Evolutionary conservation across 2,113 vertebrate species (phyloP).

Genomic region (Sander lucioperca): DNA sequence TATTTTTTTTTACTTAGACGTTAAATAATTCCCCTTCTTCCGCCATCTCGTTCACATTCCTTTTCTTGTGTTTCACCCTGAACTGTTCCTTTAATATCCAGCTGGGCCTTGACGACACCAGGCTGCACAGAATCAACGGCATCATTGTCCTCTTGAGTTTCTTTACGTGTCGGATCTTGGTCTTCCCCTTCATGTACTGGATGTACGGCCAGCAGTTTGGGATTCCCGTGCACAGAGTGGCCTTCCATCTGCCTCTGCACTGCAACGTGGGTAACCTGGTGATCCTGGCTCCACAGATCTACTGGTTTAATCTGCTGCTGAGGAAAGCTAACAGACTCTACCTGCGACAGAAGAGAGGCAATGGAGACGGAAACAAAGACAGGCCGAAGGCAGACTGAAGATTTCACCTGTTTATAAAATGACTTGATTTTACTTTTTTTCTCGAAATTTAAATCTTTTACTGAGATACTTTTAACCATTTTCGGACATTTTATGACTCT

Average conservation of each 20-base stretch:
- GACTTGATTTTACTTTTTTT: not conserved
- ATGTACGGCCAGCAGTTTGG: conserved; percentile 85
- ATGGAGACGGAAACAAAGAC: not conserved
- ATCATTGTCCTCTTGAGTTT: conserved; percentile 88
- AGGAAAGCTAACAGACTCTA: conserved; percentile 88
- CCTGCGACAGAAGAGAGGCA: conserved; percentile 64
- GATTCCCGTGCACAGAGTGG: conserved; percentile 84
- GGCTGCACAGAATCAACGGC: conserved; percentile 89
- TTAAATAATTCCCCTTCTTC: not conserved
- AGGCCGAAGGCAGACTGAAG: conserved; percentile 28
- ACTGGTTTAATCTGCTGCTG: conserved; percentile 92
- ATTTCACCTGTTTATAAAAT: not conserved
- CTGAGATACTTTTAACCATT: not conserved
- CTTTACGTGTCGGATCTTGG: conserved; percentile 89
- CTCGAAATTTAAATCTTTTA: too few species aligned
- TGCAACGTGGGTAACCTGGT: conserved; percentile 90
- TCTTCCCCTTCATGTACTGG: conserved; percentile 95
- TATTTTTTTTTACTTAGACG: too few species aligned
- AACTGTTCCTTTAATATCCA: conserved; percentile 59
- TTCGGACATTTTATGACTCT: too few species aligned
- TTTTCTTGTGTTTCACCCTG: not conserved
- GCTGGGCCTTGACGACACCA: conserved; percentile 87
- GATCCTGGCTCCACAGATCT: conserved; percentile 91
- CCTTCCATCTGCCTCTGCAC: conserved; percentile 87
- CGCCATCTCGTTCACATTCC: not conserved